These are phyloP conservation scores for Aegypius monachus DNA, from an alignment of 2,113 vertebrate species.

Conservation along the genomic window DNA sequence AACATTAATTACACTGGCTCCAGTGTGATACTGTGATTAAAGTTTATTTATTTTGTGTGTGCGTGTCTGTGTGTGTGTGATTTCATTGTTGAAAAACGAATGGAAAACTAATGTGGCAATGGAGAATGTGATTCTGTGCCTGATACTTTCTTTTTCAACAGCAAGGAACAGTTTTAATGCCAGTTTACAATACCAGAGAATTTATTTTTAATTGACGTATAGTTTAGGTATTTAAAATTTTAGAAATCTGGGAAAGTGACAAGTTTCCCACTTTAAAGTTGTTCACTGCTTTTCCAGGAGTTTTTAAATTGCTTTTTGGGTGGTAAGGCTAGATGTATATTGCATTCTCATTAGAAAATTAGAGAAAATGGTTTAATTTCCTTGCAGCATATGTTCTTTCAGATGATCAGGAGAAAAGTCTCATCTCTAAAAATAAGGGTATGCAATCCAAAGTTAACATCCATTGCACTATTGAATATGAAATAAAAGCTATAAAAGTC, in stretches of 20 bases:
- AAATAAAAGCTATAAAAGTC: background rate
- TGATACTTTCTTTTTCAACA: constrained; percentile 47
- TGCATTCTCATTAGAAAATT: background rate
- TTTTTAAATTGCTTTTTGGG: constrained; percentile 17
- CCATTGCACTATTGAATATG: background rate
- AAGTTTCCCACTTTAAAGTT: constrained; percentile 40
- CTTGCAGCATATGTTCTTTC: background rate
- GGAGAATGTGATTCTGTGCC: constrained; percentile 71
- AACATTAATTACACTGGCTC: constrained; percentile 75
- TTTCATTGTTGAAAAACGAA: constrained; percentile 70
- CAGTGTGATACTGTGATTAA: constrained; percentile 69
- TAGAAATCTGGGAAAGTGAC: constrained; percentile 43
- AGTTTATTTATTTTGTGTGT: constrained; percentile 69
- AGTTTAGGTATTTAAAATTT: constrained; percentile 57
- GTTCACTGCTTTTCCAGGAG: constrained; percentile 23
- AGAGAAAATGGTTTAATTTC: background rate
- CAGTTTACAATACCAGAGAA: constrained; percentile 50
- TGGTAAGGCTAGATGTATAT: background rate
- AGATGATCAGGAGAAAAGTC: background rate
- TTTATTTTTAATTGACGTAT: constrained; percentile 62
- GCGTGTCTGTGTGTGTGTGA: constrained; percentile 54
- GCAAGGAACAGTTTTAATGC: constrained; percentile 17
- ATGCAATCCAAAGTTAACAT: background rate
- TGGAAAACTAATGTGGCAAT: constrained; percentile 75
- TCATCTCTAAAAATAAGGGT: background rate